These are phyloP conservation scores for Callipepla californica DNA, from an alignment of 2,113 vertebrate genomes.

Conservation along the genomic window DNA sequence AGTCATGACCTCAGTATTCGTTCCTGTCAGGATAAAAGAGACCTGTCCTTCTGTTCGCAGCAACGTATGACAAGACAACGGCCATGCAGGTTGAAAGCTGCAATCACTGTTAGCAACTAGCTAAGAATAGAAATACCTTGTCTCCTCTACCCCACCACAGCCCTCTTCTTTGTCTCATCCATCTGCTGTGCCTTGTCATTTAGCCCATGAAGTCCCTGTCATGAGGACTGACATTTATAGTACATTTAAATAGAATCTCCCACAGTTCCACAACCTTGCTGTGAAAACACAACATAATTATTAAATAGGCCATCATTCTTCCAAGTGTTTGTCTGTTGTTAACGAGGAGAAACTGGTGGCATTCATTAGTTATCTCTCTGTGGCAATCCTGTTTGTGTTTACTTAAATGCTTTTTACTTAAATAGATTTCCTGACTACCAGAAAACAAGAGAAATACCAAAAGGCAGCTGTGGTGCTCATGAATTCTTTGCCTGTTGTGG, in stretches of 20 bases:
- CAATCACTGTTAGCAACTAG: not conserved
- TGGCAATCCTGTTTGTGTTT: not conserved
- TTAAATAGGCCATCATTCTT: not conserved
- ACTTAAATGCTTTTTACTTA: not conserved
- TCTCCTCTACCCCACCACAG: slow-evolving; percentile 21
- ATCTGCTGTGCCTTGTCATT: slow-evolving; percentile 43
- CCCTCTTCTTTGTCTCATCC: slow-evolving; percentile 27
- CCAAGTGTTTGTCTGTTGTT: not conserved
- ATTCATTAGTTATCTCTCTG: not conserved
- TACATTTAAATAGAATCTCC: slow-evolving; percentile 10
- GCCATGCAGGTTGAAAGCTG: not conserved
- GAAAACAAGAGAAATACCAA: not conserved
- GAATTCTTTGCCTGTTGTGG: not conserved
- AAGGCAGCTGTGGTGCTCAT: not conserved
- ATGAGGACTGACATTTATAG: not conserved
- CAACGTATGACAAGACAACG: not conserved
- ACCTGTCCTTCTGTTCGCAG: not conserved
- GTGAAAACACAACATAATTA: not conserved
- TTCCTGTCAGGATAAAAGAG: not conserved
- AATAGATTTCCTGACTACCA: not conserved
- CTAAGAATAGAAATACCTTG: slow-evolving; percentile 21
- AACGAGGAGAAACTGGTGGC: not conserved
- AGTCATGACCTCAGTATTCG: not conserved
- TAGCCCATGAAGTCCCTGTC: slow-evolving; percentile 37
- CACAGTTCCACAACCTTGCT: not conserved